phyloP scores from a whole-genome alignment of 2,113 vertebrate species.

The Peucedramus taeniatus region DNA sequence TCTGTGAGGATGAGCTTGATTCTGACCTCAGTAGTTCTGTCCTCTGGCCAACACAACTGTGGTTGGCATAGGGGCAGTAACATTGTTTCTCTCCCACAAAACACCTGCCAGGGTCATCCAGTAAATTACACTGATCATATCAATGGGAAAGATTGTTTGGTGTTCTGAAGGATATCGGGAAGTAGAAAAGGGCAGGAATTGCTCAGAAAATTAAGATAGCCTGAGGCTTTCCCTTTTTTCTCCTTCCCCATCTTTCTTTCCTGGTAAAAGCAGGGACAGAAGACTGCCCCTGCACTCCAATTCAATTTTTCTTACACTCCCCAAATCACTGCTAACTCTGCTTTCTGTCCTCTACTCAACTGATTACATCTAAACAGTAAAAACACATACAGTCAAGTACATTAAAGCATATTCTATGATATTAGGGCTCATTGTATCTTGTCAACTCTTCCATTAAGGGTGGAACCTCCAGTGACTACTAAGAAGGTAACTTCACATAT shows the following conservation, averaged over 20 bases:
- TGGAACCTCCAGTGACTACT: not conserved
- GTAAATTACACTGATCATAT: not conserved
- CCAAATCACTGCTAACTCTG: not conserved
- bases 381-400: not conserved
- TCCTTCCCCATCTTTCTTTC: not conserved
- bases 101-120: not conserved
- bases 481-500: not conserved
- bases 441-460: not conserved
- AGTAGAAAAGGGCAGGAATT: not conserved
- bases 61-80: fast-evolving
- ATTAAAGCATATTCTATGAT: not conserved
- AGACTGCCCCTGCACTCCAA: not conserved
- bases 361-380: not conserved
- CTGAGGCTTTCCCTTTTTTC: not conserved
- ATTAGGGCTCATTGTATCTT: not conserved
- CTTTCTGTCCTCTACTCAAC: not conserved
- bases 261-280: not conserved
- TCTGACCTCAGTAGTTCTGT: not conserved
- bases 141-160: fast-evolving
- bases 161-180: not conserved
- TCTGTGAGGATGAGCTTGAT: not conserved
- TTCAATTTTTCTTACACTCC: not conserved
- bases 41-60: fast-evolving
- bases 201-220: not conserved
- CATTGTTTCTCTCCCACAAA: not conserved